Evolutionary conservation across 2,113 vertebrate genomes (phyloP), one percentile per base, ranked within the genome.

Genomic region (Canis aureus): DNA sequence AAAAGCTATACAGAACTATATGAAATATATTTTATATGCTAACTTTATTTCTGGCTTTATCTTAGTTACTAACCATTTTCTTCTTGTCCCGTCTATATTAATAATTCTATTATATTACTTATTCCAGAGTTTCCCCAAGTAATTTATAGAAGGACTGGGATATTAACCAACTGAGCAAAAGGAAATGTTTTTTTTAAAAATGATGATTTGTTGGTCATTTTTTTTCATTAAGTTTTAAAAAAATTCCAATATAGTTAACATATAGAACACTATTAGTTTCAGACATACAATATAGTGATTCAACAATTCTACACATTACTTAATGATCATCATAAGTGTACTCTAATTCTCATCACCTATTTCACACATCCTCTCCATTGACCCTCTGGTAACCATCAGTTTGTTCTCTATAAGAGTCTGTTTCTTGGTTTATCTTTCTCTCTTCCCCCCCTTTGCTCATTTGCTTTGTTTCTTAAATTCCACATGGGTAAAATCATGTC

Each of bases 31-130:
- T 80, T 93, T 78, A 93, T 66, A 20, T 62, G 20, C 86, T 95
- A 76, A 59, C 86, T 89, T 74, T 76, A 66, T 19, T 62, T 38
- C 43, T 91, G 23, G 17, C 11, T 69, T 71, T 95, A 60, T n/a
- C 53, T 64, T 92, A 69, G 32, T 81, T 87, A 73, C 74, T 81
- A 86, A 80, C 32, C 38, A 43, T 86, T 86, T 92, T 87, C 13
- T 88, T 17, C 43, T 80, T 23, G 12, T 60, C 25, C 55, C n/a
- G 32, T 81, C 25, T 95, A 11, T 86, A 62, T 55, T 64, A 29
- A 85, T 49, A 67, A 78, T 76, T 83, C 67, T 95, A 20, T 5
- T 76, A 35, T 76, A 57, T 35, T 43, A 55, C 59, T 84, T 91
- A 78, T 60, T 22, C 17, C 60, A 79, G 71, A 85, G 51, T 17